These are phyloP conservation scores for Aquatica leii DNA, from an alignment of 2,888 invertebrate genomes.

Conservation along the genomic window DNA sequence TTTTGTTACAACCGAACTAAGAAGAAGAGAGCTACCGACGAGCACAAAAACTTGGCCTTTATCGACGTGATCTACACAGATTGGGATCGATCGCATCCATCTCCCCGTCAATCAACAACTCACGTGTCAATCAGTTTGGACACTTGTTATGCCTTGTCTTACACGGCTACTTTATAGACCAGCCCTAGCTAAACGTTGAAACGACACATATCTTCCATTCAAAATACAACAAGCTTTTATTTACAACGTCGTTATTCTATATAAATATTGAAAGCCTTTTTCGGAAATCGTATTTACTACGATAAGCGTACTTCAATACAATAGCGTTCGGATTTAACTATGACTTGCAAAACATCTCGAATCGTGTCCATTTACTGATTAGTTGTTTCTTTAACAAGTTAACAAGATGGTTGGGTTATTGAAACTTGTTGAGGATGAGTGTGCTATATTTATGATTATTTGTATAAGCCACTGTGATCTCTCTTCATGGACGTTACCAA, in stretches of 20 bases:
- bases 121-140: slow-evolving; percentile 62
- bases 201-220: slow-evolving; percentile 41
- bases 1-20: background rate
- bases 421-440: too few relatives aligned
- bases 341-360: too few relatives aligned
- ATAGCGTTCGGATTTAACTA: too few relatives aligned
- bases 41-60: slow-evolving; percentile 37
- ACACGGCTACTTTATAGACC: slow-evolving; percentile 58
- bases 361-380: too few relatives aligned
- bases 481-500: too few relatives aligned
- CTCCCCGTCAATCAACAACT: slow-evolving; percentile 61
- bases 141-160: slow-evolving; percentile 60
- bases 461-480: too few relatives aligned
- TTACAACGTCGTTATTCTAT: background rate
- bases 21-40: slow-evolving; percentile 22
- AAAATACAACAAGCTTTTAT: slow-evolving; percentile 9
- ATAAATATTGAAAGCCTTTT: slow-evolving; percentile 13
- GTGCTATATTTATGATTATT: too few relatives aligned
- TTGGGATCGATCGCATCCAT: slow-evolving; percentile 62
- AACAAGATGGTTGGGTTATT: too few relatives aligned
- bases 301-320: too few relatives aligned
- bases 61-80: slow-evolving; percentile 60
- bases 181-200: slow-evolving; percentile 45
- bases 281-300: background rate
- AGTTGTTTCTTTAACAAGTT: too few relatives aligned